A percentile compares a stretch with the other conserved stretches of the same genome.
These are phyloP conservation scores for Elanoides forficatus DNA, from an alignment of 2,113 vertebrate species.

Conservation along the genomic window DNA sequence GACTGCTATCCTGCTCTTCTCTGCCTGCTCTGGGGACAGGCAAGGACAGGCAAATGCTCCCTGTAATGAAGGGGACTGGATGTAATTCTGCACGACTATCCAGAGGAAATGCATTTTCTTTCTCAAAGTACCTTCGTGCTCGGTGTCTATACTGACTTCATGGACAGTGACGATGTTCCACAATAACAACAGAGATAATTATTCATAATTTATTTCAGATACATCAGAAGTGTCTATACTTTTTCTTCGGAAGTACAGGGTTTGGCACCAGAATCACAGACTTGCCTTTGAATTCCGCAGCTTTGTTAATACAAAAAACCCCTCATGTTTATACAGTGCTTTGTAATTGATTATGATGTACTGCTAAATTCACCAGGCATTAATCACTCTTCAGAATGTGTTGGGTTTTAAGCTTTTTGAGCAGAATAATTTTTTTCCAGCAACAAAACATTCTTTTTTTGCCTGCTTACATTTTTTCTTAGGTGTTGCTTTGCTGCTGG, in stretches of 20 bases:
- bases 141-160: background rate
- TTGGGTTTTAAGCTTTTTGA: background rate
- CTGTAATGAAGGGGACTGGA: background rate
- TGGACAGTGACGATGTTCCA: background rate
- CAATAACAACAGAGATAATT: background rate
- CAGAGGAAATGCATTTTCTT: background rate
- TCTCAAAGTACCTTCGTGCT: background rate
- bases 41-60: rapidly evolving
- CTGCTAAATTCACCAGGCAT: background rate
- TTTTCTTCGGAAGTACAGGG: background rate
- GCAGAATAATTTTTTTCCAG: background rate
- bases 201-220: background rate
- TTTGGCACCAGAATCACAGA: background rate
- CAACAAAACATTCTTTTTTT: background rate
- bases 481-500: conserved; percentile 30
- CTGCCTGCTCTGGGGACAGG: background rate
- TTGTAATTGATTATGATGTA: background rate
- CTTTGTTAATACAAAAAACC: background rate
- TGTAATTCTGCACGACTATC: background rate
- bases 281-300: background rate
- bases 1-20: background rate
- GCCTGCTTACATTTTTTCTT: background rate
- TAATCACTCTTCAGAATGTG: conserved; percentile 11
- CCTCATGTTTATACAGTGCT: background rate
- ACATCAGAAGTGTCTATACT: background rate